Evolutionary conservation across 2,113 vertebrate genomes (phyloP).

Genomic region (Machaerirhynchus nigripectus): DNA sequence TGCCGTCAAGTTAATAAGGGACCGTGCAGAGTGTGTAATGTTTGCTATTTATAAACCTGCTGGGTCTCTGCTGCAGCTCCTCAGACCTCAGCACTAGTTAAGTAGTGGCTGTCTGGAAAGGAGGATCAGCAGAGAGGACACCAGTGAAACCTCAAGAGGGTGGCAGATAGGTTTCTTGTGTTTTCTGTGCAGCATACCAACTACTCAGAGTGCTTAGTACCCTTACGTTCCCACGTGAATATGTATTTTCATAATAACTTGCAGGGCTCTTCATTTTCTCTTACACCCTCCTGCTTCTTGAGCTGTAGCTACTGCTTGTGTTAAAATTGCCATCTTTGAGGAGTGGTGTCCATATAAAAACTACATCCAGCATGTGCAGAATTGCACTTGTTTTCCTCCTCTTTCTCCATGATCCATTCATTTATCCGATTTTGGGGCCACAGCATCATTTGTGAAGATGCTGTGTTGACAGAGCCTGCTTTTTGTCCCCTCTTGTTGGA

Average conservation of each 20-base stretch:
- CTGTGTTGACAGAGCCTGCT: background rate
- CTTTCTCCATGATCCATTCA: background rate
- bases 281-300: background rate
- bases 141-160: background rate
- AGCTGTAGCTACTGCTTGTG: background rate
- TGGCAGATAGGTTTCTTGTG: background rate
- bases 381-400: background rate
- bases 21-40: background rate
- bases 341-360: background rate
- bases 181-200: background rate
- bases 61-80: background rate
- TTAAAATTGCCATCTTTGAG: background rate
- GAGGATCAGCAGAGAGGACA: background rate
- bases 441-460: background rate
- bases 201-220: background rate
- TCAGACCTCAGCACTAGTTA: background rate
- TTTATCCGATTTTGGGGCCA: background rate
- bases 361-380: background rate
- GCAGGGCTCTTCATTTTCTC: background rate
- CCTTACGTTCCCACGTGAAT: background rate
- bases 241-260: background rate
- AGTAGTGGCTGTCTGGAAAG: background rate
- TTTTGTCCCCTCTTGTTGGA: background rate
- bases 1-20: background rate
- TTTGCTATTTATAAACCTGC: constrained; percentile 26